These are phyloP conservation scores for Clarias pachynema DNA, from an alignment of 2,797 vertebrate species.

Conservation along the genomic window DNA sequence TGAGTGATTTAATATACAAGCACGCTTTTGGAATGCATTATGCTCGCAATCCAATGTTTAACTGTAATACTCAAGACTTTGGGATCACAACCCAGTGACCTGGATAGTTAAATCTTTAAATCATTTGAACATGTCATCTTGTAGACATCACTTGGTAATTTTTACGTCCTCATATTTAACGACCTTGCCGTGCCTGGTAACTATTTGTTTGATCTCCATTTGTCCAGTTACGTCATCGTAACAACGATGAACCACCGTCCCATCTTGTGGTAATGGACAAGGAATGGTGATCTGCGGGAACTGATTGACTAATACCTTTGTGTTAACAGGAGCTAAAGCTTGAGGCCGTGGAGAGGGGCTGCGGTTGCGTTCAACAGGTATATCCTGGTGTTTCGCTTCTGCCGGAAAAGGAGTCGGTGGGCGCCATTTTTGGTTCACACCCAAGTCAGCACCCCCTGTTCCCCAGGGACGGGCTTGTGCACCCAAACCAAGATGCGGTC, in stretches of 20 bases:
- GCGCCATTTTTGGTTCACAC: constrained; percentile 11
- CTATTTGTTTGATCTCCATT: constrained; percentile 70
- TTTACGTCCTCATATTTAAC: constrained; percentile 66
- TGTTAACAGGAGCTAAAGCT: background rate
- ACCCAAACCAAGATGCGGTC: background rate
- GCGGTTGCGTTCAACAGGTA: constrained; percentile 42
- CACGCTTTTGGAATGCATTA: too few species aligned
- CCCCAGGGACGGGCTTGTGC: background rate
- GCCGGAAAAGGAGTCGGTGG: constrained; percentile 39
- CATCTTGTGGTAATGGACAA: constrained; percentile 64
- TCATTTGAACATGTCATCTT: background rate
- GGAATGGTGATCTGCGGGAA: constrained; percentile 54
- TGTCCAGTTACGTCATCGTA: constrained; percentile 64
- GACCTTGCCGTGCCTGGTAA: constrained; percentile 67
- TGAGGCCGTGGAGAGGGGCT: constrained; percentile 8
- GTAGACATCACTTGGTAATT: constrained; percentile 51
- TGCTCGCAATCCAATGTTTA: too few species aligned
- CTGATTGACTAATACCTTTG: constrained; percentile 2
- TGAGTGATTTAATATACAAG: too few species aligned
- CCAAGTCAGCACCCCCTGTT: background rate
- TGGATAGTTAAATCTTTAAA: too few species aligned
- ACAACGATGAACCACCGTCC: constrained; percentile 62
- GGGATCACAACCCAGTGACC: background rate
- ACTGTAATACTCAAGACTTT: background rate
- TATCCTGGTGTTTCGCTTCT: constrained; percentile 22